Conservation (phyloP, 2,888 invertebrate species). For the Argyra leucocephala region DNA sequence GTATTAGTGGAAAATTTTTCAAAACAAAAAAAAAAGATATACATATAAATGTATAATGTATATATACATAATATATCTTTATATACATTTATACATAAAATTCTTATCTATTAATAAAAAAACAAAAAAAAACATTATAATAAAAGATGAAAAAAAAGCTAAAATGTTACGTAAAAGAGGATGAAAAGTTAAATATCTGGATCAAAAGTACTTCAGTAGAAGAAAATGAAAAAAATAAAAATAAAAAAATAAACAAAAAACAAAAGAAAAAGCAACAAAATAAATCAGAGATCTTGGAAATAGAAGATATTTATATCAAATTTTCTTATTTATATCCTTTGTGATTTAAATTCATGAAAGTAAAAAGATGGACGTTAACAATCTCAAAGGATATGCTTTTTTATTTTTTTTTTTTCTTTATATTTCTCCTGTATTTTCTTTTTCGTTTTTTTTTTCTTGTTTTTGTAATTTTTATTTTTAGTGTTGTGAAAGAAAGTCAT, state of each 20-base stretch:
- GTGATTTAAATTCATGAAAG: slow-evolving; percentile 4
- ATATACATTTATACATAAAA: neutral
- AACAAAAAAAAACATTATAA: neutral
- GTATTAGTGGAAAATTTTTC: too few species aligned
- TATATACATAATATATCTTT: too few species aligned
- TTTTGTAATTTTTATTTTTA: too few species aligned
- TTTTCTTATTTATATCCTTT: slow-evolving; percentile 6
- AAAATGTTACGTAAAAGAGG: neutral
- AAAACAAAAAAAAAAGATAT: too few species aligned
- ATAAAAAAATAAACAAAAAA: neutral
- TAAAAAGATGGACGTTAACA: slow-evolving; percentile 6
- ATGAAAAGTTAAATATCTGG: slow-evolving; percentile 6
- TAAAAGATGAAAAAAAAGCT: neutral
- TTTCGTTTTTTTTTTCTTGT: too few species aligned
- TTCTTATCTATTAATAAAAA: neutral
- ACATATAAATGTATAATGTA: too few species aligned
- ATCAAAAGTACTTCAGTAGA: neutral
- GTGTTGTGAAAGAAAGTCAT: too few species aligned
- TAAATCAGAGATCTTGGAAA: slow-evolving; percentile 2
- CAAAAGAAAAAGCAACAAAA: too few species aligned
- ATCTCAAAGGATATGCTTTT: slow-evolving; percentile 3
- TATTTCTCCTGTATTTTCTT: too few species aligned
- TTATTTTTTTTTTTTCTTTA: neutral
- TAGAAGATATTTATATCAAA: slow-evolving; percentile 6
- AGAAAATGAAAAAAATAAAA: neutral